Evolutionary conservation across 2,113 vertebrate species (phyloP).

Genomic region (Eulemur macaco): DNA sequence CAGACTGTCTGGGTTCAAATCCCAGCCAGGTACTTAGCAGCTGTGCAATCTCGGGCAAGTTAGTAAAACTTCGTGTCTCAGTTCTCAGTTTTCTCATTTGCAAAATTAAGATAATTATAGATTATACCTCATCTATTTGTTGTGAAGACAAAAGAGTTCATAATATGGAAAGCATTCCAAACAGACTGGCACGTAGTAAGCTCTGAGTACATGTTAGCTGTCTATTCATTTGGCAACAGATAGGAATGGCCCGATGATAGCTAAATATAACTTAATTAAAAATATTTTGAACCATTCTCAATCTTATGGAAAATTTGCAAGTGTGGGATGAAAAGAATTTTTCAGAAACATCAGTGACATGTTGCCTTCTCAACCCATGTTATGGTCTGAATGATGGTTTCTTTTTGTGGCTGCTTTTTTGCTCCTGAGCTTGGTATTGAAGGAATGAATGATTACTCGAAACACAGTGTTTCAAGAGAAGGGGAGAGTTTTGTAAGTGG

Average conservation of each 20-base stretch:
- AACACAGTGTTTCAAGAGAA: too few relatives aligned
- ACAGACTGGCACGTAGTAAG: not conserved
- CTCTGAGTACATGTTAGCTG: not conserved
- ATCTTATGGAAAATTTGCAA: not conserved
- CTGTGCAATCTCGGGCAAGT: not conserved
- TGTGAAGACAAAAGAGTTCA: not conserved
- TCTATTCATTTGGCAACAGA: not conserved
- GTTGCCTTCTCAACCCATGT: not conserved
- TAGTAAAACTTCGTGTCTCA: not conserved
- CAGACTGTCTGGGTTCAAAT: not conserved
- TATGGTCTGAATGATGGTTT: not conserved
- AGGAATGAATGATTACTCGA: too few relatives aligned
- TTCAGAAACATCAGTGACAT: not conserved
- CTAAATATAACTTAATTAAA: not conserved
- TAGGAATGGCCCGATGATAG: not conserved
- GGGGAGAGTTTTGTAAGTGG: too few relatives aligned
- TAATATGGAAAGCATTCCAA: not conserved
- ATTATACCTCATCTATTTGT: not conserved
- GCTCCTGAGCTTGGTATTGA: too few relatives aligned
- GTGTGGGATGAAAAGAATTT: not conserved
- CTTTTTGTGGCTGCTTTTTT: too few relatives aligned
- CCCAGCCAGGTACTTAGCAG: not conserved
- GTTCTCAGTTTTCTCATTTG: not conserved
- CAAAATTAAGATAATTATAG: not conserved
- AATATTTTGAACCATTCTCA: not conserved